A percentile compares a stretch with the other conserved stretches of the same genome.
Conservation (phyloP, 2,113 vertebrate genomes). For the Acrocephalus arundinaceus region DNA sequence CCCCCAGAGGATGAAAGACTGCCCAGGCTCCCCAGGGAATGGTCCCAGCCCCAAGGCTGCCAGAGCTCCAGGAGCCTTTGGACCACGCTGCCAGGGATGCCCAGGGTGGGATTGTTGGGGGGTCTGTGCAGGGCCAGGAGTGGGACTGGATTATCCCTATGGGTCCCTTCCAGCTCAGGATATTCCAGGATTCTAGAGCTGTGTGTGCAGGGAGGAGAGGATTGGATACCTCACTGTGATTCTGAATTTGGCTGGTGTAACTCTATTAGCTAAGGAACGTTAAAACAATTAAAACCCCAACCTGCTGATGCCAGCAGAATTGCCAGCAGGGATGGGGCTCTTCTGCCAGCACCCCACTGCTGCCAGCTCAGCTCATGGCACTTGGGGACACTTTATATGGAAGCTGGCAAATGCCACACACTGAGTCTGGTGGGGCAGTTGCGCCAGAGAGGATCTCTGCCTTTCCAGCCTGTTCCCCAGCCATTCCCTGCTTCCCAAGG, state of each 20-base stretch:
- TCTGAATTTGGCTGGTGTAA: not conserved
- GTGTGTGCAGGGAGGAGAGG: not conserved
- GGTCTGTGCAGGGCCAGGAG: rapidly evolving
- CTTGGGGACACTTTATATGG: not conserved
- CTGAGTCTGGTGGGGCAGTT: rapidly evolving
- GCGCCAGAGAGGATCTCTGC: not conserved
- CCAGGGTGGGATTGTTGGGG: not conserved
- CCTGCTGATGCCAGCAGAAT: not conserved
- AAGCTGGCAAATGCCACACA: not conserved
- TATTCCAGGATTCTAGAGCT: not conserved
- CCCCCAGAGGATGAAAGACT: not conserved
- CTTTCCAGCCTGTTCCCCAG: not conserved
- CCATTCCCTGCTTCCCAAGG: not conserved
- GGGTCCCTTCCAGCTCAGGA: not conserved
- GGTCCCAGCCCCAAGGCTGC: not conserved
- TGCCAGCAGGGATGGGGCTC: not conserved
- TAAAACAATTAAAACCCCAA: not conserved
- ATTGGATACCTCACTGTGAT: not conserved
- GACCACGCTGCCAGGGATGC: rapidly evolving
- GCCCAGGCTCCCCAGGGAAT: not conserved
- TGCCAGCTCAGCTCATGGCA: not conserved
- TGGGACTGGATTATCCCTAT: rapidly evolving
- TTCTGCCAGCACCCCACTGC: not conserved
- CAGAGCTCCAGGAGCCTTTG: not conserved
- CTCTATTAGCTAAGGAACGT: not conserved